phyloP scores from a whole-genome alignment of 2,888 invertebrate genomes.

The Eupsilia transversa region DNA sequence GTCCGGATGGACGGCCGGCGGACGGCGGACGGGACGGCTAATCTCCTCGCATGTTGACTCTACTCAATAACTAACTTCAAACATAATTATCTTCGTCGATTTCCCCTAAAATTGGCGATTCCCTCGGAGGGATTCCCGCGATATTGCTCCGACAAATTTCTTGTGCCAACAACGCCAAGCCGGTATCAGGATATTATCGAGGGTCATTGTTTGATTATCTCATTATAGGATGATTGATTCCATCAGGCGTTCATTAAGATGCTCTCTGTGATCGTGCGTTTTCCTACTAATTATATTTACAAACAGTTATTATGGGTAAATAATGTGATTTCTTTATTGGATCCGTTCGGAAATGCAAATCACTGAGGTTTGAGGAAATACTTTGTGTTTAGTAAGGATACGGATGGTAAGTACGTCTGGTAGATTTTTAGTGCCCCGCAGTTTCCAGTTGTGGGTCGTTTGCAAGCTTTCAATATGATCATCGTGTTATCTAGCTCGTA shows the following conservation, averaged over 20 bases:
- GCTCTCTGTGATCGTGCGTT: conserved; percentile 60
- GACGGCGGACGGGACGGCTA: conserved; percentile 69
- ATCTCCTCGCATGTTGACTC: conserved; percentile 86
- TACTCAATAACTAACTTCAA: conserved; percentile 89
- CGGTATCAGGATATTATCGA: conserved; percentile 83
- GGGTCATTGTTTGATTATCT: conserved; percentile 89
- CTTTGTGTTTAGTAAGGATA: not conserved
- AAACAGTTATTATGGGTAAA: conserved; percentile 58
- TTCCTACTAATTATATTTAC: conserved; percentile 61
- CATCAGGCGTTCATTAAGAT: conserved; percentile 80
- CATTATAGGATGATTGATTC: conserved; percentile 89
- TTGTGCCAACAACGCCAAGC: conserved; percentile 84
- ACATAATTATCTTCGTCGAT: conserved; percentile 90
- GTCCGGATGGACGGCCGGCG: conserved; percentile 5
- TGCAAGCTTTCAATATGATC: conserved; percentile 58
- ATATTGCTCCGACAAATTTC: conserved; percentile 88
- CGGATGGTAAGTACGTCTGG: not conserved
- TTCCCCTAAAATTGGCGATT: conserved; percentile 88
- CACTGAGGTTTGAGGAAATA: not conserved
- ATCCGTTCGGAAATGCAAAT: conserved; percentile 12
- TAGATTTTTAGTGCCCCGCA: not conserved
- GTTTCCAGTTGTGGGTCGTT: not conserved
- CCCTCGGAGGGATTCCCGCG: conserved; percentile 83
- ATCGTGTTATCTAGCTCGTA: conserved; percentile 64
- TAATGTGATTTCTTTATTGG: conserved; percentile 28